Conservation (phyloP, 1,140 invertebrate genomes). For the Formica exsecta region DNA sequence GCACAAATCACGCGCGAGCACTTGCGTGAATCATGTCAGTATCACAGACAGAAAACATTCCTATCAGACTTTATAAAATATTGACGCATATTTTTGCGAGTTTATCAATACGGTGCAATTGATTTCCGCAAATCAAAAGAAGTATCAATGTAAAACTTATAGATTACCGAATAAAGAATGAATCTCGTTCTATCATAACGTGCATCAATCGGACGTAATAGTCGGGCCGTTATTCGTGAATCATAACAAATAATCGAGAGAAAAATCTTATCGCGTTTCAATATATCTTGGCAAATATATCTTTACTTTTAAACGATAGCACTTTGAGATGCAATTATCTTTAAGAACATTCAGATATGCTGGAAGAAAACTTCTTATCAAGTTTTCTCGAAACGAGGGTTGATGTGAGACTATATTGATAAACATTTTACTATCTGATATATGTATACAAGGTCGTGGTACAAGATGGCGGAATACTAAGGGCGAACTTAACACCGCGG, state of each 20-base stretch:
- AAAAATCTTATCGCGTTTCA: constrained; percentile 27
- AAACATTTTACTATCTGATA: constrained; percentile 43
- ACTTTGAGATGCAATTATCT: constrained; percentile 14
- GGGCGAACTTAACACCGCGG: constrained; percentile 33
- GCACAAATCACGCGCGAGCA: background rate
- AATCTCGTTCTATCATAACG: background rate
- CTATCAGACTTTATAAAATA: constrained; percentile 40
- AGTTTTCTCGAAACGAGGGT: background rate
- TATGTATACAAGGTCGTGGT: constrained; percentile 18
- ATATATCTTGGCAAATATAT: background rate
- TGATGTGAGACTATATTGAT: constrained; percentile 27
- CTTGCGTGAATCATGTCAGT: constrained; percentile 38
- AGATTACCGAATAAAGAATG: constrained; percentile 5
- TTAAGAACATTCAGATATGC: background rate
- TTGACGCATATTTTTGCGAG: constrained; percentile 44
- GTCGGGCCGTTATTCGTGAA: constrained; percentile 22
- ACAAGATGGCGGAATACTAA: constrained; percentile 16
- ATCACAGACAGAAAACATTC: constrained; percentile 29
- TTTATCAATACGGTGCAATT: constrained; percentile 18
- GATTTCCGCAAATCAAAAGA: constrained; percentile 10
- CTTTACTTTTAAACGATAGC: constrained; percentile 10
- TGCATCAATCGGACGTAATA: background rate
- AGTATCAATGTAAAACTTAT: constrained; percentile 11
- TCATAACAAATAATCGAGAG: background rate
- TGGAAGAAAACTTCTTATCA: constrained; percentile 48